Evolutionary conservation across 2,113 vertebrate species (phyloP).

Genomic region (Oncorhynchus clarkii): DNA sequence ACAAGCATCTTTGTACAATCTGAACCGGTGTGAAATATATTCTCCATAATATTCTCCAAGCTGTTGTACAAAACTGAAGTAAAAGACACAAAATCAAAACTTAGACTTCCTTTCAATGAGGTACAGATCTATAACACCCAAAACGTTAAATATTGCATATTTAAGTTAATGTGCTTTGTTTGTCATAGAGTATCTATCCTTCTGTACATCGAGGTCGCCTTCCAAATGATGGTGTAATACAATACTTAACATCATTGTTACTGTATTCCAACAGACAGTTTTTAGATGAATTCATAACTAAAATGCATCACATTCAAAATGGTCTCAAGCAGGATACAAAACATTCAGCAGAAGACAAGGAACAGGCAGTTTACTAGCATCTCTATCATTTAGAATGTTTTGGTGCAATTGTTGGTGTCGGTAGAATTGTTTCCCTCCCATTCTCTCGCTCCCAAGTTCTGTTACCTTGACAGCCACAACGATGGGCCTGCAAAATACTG

Average conservation of each 20-base stretch:
- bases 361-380: neutral
- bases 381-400: neutral
- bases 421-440: neutral
- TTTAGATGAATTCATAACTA: neutral
- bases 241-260: neutral
- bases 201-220: too few relatives aligned
- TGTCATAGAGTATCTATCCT: too few relatives aligned
- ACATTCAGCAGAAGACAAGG: neutral
- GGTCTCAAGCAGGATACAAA: neutral
- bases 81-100: too few relatives aligned
- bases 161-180: constrained; percentile 44
- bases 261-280: neutral
- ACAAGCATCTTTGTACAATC: too few relatives aligned
- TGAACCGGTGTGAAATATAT: too few relatives aligned
- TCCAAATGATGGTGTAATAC: neutral
- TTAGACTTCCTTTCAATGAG: too few relatives aligned
- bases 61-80: too few relatives aligned
- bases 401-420: too few relatives aligned
- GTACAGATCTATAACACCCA: too few relatives aligned
- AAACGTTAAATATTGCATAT: too few relatives aligned
- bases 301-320: neutral
- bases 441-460: neutral
- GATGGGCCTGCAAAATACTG: too few relatives aligned
- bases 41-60: too few relatives aligned
- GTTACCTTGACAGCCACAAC: neutral